A percentile compares a stretch with the other conserved stretches of the same genome.
These are phyloP conservation scores for Tragelaphus eurycerus DNA, from an alignment of 2,797 vertebrate genomes.

Conservation along the genomic window DNA sequence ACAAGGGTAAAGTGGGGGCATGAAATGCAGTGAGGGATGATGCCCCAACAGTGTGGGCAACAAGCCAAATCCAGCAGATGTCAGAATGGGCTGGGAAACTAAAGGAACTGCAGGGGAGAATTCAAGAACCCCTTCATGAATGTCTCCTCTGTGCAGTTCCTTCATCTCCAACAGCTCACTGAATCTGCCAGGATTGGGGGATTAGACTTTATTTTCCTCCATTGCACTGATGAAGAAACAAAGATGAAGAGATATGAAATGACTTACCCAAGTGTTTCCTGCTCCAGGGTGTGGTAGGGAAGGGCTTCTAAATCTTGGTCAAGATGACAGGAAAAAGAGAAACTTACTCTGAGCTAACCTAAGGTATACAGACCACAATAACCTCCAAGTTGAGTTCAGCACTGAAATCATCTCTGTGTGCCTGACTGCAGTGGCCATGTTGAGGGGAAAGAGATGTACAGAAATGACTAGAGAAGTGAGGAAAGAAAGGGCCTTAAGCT, in stretches of 20 bases:
- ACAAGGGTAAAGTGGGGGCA: not conserved
- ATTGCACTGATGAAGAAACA: slow-evolving; percentile 52
- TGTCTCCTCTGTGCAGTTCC: not conserved
- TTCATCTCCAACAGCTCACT: not conserved
- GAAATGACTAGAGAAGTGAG: not conserved
- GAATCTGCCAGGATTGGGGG: not conserved
- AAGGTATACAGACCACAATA: not conserved
- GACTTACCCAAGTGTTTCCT: slow-evolving; percentile 50
- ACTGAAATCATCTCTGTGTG: not conserved
- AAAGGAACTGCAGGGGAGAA: not conserved
- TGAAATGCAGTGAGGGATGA: not conserved
- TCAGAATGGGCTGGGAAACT: not conserved
- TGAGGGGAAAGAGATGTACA: not conserved
- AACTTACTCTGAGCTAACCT: not conserved
- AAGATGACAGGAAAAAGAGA: not conserved
- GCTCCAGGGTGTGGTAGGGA: not conserved
- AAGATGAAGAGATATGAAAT: slow-evolving; percentile 18
- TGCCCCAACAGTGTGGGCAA: not conserved
- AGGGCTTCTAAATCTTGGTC: slow-evolving; percentile 28
- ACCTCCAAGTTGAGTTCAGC: not conserved
- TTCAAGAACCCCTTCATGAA: not conserved
- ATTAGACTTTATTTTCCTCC: not conserved
- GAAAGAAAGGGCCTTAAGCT: not conserved
- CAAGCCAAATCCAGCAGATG: not conserved
- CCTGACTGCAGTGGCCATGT: not conserved